These are phyloP conservation scores for Sphaeridia pumilis DNA, from an alignment of 2,888 invertebrate species.

Conservation along the genomic window DNA sequence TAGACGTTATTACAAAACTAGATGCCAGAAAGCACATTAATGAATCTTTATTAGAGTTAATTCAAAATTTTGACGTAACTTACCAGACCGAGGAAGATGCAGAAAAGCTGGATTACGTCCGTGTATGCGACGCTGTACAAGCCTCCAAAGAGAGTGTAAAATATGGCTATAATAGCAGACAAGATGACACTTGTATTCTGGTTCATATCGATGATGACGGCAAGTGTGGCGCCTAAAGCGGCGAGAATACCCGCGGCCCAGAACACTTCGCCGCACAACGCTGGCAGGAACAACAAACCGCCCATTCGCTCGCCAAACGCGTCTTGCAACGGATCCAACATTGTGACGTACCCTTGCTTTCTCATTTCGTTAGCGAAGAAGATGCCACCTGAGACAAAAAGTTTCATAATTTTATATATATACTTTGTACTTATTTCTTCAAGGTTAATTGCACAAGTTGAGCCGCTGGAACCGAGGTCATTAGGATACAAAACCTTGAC, in stretches of 20 bases:
- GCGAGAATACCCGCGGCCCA: slow-evolving; percentile 42
- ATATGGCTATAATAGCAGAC: slow-evolving; percentile 49
- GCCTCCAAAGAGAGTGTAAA: slow-evolving; percentile 57
- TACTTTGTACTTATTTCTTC: too few relatives aligned
- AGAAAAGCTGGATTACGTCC: slow-evolving; percentile 56
- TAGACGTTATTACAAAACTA: too few relatives aligned
- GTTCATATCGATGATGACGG: slow-evolving; percentile 50
- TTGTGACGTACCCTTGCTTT: slow-evolving; percentile 55
- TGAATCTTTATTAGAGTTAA: too few relatives aligned
- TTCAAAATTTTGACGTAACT: slow-evolving; percentile 34
- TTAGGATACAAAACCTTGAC: too few relatives aligned
- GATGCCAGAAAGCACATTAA: too few relatives aligned
- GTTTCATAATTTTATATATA: too few relatives aligned
- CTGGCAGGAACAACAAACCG: slow-evolving; percentile 53
- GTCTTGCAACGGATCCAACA: slow-evolving; percentile 59
- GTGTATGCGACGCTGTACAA: slow-evolving; percentile 60
- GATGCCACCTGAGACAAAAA: slow-evolving; percentile 49
- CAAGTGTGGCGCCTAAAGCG: slow-evolving; percentile 47
- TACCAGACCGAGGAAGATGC: slow-evolving; percentile 54
- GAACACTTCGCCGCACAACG: slow-evolving; percentile 57
- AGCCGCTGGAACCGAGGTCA: too few relatives aligned
- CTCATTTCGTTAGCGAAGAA: slow-evolving; percentile 59
- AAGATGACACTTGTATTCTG: slow-evolving; percentile 47
- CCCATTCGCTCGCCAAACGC: slow-evolving; percentile 57
- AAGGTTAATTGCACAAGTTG: too few relatives aligned